Evolutionary conservation across 2,888 invertebrate species (phyloP), one percentile per base, ranked within the genome.

Genomic region (Podotricha telesiphe): DNA sequence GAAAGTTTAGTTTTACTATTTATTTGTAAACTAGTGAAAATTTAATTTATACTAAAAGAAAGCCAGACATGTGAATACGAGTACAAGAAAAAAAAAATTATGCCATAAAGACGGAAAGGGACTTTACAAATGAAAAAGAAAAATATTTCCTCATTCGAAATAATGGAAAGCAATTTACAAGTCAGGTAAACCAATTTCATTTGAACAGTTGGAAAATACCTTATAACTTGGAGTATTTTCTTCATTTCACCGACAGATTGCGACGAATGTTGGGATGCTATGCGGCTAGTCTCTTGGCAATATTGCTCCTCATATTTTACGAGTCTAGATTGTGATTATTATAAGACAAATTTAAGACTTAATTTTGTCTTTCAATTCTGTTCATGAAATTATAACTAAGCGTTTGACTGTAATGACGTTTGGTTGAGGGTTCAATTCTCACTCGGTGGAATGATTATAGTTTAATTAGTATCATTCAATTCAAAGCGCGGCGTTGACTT

Each of bases 271-370:
- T 34, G 67, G 65, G 45, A 47, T 51, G 66, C 62, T 47, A 50
- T 61, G 55, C 66, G 68, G 68, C 59, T 51, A 58, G 67, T 42
- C 70, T 55, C 42, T 45, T 42, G 20, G 68, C 68, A 64, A 61
- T 70, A 68, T 67, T 68, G 63, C 48, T 45, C 47, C 58, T 68
- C 48, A 72, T 65, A 69, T 67, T 73, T 73, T 70, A 73, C 51
- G 69, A 51, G 72, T 73, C 70, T 73, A 73, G 73, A 72, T 70
- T 48, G 20, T 20, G 58, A 61, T 67, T 66, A 62, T 73, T 68
- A 71, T 63, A 68, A 64, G 67, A 58, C 63, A 72, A n/a, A n/a
- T n/a, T n/a, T n/a, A n/a, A n/a, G n/a, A n/a, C n/a, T n/a, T n/a
- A n/a, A 2, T 40, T 11, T 58, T 42, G 6, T 6, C 20, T 19